Conservation (phyloP, 1,140 invertebrate genomes). For the Carposina sasakii region DNA sequence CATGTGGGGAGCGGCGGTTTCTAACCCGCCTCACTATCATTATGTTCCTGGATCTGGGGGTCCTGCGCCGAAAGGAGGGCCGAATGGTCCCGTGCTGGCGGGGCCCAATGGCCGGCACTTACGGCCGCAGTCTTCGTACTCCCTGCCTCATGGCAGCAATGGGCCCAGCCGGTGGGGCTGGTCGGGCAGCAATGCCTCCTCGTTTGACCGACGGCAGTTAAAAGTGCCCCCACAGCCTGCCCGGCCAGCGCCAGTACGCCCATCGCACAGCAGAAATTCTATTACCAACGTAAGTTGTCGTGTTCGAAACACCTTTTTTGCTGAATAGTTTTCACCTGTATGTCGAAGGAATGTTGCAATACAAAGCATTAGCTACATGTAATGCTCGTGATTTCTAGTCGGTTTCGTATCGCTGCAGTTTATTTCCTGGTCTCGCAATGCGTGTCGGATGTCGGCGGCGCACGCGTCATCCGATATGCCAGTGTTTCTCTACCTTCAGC, state of each 20-base stretch:
- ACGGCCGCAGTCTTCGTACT: constrained; percentile 61
- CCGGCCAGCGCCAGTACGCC: constrained; percentile 59
- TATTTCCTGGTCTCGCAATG: constrained; percentile 54
- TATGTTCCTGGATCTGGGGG: constrained; percentile 51
- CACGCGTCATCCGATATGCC: constrained; percentile 42
- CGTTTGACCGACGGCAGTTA: constrained; percentile 61
- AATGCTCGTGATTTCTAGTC: constrained; percentile 25
- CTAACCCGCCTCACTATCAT: constrained; percentile 61
- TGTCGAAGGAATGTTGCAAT: too few species aligned
- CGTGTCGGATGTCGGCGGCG: constrained; percentile 51
- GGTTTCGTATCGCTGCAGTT: constrained; percentile 29
- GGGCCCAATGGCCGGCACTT: constrained; percentile 49
- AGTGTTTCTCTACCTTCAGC: constrained; percentile 37
- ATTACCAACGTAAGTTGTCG: constrained; percentile 50
- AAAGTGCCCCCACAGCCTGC: constrained; percentile 65
- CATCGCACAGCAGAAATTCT: constrained; percentile 44
- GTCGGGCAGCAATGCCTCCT: constrained; percentile 58
- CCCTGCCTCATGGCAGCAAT: constrained; percentile 56
- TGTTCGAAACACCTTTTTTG: too few species aligned
- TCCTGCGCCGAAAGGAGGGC: constrained; percentile 40
- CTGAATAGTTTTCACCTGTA: too few species aligned
- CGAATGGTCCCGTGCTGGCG: constrained; percentile 44
- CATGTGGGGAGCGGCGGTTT: constrained; percentile 70
- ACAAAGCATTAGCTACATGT: too few species aligned
- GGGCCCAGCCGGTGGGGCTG: constrained; percentile 59